These are phyloP conservation scores for Stegana nigrithorax DNA, from an alignment of 2,888 invertebrate genomes.

Conservation along the genomic window DNA sequence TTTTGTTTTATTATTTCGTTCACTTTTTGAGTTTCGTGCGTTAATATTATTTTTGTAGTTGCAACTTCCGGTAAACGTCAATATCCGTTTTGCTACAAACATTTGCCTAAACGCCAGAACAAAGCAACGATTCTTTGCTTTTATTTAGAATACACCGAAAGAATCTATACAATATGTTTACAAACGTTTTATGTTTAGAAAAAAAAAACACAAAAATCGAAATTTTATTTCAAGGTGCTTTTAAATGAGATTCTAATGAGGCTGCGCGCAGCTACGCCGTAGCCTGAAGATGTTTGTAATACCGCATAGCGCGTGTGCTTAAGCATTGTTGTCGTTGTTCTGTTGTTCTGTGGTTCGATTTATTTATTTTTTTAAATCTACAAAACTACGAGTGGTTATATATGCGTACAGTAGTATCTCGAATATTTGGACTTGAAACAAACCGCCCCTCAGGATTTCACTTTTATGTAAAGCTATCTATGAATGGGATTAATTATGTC, in stretches of 20 bases:
- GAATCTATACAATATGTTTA: no score
- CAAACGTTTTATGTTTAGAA: constrained; percentile 24
- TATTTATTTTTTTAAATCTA: constrained; percentile 6
- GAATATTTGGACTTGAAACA: no score
- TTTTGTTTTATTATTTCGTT: not conserved
- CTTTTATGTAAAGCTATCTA: no score
- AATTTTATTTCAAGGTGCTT: constrained; percentile 43
- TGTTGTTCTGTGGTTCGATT: not conserved
- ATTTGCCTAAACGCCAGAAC: not conserved
- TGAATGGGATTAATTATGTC: no score
- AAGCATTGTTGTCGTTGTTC: not conserved
- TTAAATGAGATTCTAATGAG: constrained; percentile 34
- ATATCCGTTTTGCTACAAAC: no score
- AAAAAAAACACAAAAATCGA: not conserved
- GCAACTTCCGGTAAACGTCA: no score
- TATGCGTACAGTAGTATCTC: no score
- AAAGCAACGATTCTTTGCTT: not conserved
- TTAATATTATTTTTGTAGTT: no score
- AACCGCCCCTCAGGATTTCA: no score
- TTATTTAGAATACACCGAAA: not conserved
- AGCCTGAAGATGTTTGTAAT: no score
- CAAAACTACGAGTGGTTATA: no score
- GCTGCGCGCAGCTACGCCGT: constrained; percentile 13
- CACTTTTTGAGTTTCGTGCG: no score
- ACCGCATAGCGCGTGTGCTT: constrained; percentile 20